A percentile compares a stretch with the other conserved stretches of the same genome.
Conservation (phyloP, 2,888 invertebrate species). For the Epinotia bilunana region DNA sequence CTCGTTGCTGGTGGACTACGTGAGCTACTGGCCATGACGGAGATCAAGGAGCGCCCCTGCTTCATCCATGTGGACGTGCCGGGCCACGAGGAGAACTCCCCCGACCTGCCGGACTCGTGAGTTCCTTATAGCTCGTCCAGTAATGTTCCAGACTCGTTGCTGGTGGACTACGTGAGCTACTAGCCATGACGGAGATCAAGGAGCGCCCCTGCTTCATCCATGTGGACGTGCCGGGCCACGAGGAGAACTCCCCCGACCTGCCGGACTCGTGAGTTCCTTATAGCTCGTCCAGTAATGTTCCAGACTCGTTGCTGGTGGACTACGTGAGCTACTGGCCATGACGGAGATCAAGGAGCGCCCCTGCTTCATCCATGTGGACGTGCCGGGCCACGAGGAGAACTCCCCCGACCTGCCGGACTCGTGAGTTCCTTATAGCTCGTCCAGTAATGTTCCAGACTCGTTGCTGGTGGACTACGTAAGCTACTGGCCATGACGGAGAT, state of each 20-base stretch:
- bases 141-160: background rate
- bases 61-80: constrained; percentile 95
- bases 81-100: constrained; percentile 86
- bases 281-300: background rate
- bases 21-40: too few species aligned
- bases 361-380: constrained; percentile 94
- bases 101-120: too few species aligned
- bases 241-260: constrained; percentile 90
- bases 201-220: constrained; percentile 94
- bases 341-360: constrained; percentile 55
- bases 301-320: too few species aligned
- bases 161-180: constrained; percentile 89
- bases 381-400: constrained; percentile 88
- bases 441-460: background rate
- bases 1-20: too few species aligned
- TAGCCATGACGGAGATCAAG: constrained; percentile 93
- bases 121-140: too few species aligned
- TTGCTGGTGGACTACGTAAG: constrained; percentile 87
- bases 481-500: constrained; percentile 93
- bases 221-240: constrained; percentile 94
- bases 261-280: constrained; percentile 87
- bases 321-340: too few species aligned
- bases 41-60: constrained; percentile 72
- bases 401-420: too few species aligned
- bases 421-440: too few species aligned